Evolutionary conservation across 2,113 vertebrate species (phyloP).

Genomic region (Tursiops truncatus): DNA sequence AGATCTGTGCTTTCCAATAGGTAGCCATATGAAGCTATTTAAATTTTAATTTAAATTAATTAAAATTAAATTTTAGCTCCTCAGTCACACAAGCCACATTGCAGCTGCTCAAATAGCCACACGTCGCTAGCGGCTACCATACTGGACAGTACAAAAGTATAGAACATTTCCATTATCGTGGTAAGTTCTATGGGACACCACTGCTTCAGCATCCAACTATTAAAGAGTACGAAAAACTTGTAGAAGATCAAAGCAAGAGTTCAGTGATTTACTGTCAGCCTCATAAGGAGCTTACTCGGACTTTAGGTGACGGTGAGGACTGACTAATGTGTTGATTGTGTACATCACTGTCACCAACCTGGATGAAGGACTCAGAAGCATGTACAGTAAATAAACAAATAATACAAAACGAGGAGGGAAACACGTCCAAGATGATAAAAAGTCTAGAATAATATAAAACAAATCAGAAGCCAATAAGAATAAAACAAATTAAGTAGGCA

Average conservation of each 20-base stretch:
- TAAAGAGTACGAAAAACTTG: not conserved
- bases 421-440: not conserved
- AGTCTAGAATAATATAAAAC: not conserved
- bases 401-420: not conserved
- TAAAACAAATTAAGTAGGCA: not conserved
- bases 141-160: not conserved
- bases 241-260: not conserved
- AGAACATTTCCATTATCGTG: not conserved
- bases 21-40: not conserved
- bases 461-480: not conserved
- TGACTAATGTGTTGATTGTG: not conserved
- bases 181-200: not conserved
- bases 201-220: not conserved
- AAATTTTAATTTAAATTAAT: slow-evolving; percentile 8
- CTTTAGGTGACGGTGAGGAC: not conserved
- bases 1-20: not conserved
- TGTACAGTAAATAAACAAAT: not conserved
- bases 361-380: not conserved
- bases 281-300: not conserved
- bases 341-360: not conserved
- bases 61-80: slow-evolving; percentile 24
- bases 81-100: not conserved
- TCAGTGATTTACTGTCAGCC: not conserved
- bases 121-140: not conserved
- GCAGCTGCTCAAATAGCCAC: not conserved